These are phyloP conservation scores for Rhabdomys pumilio DNA, from an alignment of 2,797 vertebrate genomes.

Conservation along the genomic window DNA sequence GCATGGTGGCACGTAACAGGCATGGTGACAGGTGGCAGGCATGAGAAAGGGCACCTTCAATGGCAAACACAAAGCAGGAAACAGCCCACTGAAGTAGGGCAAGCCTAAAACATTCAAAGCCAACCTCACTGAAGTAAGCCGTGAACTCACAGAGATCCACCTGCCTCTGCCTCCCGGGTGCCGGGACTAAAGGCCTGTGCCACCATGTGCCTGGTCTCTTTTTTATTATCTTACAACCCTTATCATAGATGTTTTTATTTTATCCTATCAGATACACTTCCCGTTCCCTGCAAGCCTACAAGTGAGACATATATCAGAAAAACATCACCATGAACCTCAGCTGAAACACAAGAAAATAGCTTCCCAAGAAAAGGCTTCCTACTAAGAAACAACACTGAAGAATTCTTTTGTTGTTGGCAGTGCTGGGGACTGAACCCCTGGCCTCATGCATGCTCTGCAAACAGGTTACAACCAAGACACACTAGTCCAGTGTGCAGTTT, in stretches of 20 bases:
- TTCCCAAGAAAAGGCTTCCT: background rate
- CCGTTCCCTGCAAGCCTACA: background rate
- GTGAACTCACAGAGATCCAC: background rate
- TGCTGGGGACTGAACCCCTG: background rate
- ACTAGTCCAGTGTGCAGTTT: background rate
- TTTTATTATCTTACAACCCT: background rate
- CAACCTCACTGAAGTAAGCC: background rate
- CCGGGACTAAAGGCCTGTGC: background rate
- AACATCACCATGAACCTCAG: background rate
- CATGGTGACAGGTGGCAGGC: background rate
- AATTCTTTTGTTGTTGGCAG: background rate
- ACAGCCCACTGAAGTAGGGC: no score
- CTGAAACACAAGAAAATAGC: background rate
- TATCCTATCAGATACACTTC: background rate
- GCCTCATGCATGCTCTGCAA: background rate
- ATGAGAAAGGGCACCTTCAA: background rate
- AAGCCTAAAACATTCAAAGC: background rate
- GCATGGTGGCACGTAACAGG: background rate
- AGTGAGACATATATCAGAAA: slow-evolving; percentile 55
- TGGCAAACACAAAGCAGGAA: no score
- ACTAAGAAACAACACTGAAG: background rate
- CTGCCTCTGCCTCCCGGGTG: background rate
- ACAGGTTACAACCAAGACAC: background rate
- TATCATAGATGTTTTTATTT: background rate
- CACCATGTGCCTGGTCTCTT: background rate